Conservation (phyloP, 2,797 vertebrate species). For the Darevskia mixta region DNA sequence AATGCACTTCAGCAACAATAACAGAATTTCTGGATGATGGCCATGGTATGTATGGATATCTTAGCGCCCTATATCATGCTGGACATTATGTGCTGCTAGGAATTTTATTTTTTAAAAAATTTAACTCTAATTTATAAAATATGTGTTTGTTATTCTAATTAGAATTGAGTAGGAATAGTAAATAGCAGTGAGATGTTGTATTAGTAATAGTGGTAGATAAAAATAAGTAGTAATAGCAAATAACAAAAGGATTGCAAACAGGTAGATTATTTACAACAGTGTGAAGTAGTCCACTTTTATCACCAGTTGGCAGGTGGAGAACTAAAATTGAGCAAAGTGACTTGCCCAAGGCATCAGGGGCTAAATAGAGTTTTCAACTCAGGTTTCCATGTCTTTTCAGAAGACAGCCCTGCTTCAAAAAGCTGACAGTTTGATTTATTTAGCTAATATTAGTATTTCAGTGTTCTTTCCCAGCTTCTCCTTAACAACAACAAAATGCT, state of each 20-base stretch:
- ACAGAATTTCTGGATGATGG: slow-evolving; percentile 98
- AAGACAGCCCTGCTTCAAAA: not conserved
- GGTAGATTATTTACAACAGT: not conserved
- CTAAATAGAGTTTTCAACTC: not conserved
- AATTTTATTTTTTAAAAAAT: not conserved
- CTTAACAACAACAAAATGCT: slow-evolving; percentile 20
- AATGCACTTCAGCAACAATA: slow-evolving; percentile 96
- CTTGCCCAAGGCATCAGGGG: not conserved
- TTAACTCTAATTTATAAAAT: slow-evolving; percentile 3
- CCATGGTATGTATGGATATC: slow-evolving; percentile 85
- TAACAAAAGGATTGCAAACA: not conserved
- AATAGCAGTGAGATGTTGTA: not conserved
- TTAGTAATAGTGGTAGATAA: not conserved
- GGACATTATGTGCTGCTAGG: not conserved
- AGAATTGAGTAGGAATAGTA: not conserved
- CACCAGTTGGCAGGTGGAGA: not conserved
- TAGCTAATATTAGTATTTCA: slow-evolving; percentile 34
- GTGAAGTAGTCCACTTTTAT: not conserved
- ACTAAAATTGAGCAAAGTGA: not conserved
- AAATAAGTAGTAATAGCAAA: not conserved
- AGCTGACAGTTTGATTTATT: not conserved
- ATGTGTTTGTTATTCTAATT: not conserved
- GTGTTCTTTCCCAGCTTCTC: slow-evolving; percentile 4
- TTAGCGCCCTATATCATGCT: not conserved
- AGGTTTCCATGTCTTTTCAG: not conserved